A percentile compares a stretch with the other conserved stretches of the same genome.
Evolutionary conservation across 2,888 invertebrate genomes (phyloP).

Genomic region (Polydrusus pterygomalis): DNA sequence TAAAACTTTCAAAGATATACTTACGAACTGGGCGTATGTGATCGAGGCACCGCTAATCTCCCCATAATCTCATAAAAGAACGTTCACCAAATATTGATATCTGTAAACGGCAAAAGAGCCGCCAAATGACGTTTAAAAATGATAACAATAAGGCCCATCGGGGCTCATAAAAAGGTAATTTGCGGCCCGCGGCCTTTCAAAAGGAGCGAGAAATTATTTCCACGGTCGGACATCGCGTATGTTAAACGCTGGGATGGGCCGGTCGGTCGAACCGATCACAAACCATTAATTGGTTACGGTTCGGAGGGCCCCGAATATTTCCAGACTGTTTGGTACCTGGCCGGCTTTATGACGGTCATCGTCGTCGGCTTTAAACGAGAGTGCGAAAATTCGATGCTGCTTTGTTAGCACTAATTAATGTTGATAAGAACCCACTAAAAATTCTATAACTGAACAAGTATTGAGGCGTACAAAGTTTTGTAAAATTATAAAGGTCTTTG

Average conservation of each 20-base stretch:
- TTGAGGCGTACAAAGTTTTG: too few species aligned
- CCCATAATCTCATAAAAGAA: slow-evolving; percentile 36
- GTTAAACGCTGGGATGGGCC: slow-evolving; percentile 63
- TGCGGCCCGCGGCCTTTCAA: slow-evolving; percentile 57
- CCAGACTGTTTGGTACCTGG: slow-evolving; percentile 55
- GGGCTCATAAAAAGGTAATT: slow-evolving; percentile 62
- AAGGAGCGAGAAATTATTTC: slow-evolving; percentile 56
- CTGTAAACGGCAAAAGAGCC: slow-evolving; percentile 45
- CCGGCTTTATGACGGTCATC: slow-evolving; percentile 12
- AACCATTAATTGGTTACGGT: slow-evolving; percentile 65
- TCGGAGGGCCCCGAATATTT: slow-evolving; percentile 47
- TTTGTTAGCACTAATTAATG: background rate
- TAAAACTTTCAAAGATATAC: too few species aligned
- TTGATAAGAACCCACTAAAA: too few species aligned
- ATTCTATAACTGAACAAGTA: too few species aligned
- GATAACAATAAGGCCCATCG: slow-evolving; percentile 51
- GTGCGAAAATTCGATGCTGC: slow-evolving; percentile 3
- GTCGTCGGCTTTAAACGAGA: slow-evolving; percentile 13
- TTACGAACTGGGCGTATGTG: background rate
- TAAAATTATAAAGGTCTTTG: too few species aligned
- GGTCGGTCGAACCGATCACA: slow-evolving; percentile 60
- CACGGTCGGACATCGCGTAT: slow-evolving; percentile 54
- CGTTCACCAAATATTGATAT: slow-evolving; percentile 56
- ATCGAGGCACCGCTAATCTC: slow-evolving; percentile 25
- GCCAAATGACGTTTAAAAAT: slow-evolving; percentile 50